Conservation (phyloP, 2,797 vertebrate genomes). For the Hydrophis major region DNA sequence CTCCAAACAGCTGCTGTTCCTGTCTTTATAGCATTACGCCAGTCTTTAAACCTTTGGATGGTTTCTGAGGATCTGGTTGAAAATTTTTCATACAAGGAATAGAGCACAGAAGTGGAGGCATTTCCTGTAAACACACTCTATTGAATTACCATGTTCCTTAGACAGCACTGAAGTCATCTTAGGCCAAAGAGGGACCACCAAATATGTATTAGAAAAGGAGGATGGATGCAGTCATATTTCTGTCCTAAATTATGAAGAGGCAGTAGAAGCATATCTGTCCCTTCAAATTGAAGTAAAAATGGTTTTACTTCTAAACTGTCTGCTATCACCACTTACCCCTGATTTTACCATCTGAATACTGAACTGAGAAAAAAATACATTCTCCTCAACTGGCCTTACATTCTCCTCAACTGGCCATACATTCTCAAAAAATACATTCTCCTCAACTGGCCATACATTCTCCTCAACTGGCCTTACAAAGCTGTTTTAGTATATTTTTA, state of each 20-base stretch:
- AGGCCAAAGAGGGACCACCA: conserved; percentile 5
- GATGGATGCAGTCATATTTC: neutral
- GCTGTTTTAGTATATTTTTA: neutral
- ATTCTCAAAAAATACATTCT: neutral
- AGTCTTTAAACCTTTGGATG: conserved; percentile 64
- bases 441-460: neutral
- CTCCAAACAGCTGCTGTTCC: conserved; percentile 48
- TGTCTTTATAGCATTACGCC: conserved; percentile 66
- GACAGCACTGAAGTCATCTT: conserved; percentile 8
- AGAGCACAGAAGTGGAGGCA: neutral
- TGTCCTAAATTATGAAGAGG: neutral
- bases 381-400: neutral
- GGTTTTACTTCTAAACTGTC: neutral
- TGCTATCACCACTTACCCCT: neutral
- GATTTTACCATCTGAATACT: neutral
- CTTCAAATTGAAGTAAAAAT: neutral
- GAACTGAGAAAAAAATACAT: neutral
- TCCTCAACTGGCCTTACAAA: neutral
- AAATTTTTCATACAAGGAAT: conserved; percentile 57
- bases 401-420: neutral
- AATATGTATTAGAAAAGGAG: neutral
- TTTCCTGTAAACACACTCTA: conserved; percentile 35
- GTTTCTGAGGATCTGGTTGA: conserved; percentile 60
- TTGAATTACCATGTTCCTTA: conserved; percentile 19
- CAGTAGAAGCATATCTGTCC: neutral